Evolutionary conservation across 2,888 invertebrate genomes (phyloP), one percentile per base, ranked within the genome.

Genomic region (Drepana falcataria): DNA sequence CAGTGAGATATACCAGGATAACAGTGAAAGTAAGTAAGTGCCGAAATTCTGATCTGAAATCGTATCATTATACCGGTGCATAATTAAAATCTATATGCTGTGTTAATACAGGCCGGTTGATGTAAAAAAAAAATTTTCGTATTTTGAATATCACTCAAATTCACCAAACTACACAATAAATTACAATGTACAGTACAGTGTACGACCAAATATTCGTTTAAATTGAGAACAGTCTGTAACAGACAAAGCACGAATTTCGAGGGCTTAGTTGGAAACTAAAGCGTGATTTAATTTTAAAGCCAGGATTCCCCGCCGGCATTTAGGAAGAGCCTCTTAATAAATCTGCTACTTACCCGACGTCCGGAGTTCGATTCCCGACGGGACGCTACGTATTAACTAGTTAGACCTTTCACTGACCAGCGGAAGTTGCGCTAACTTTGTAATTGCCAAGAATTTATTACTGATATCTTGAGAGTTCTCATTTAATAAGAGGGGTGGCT

Each of bases 261-360:
- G 74, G 75, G 81, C 81, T 88, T 85, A 85, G 81, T 79, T 74
- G 59, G 63, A 73, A 83, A 84, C 83, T 80, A 81, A 83, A 76
- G 71, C 83, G 71, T 82, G 87, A 85, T 86, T 89, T 86, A 87
- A 88, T 85, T 87, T 85, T 81, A 86, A 84, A 82, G 73, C 82
- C 74, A 68, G 68, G 68, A 70, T 78, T 60, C 65, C 72, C 77
- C 68, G 69, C 63, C 68, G 73, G 78, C 73, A 71, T 77, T 79
- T 78, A 76, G 78, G 79, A 79, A 77, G 81, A 82, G 79, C 82
- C 88, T 84, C 83, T 86, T 81, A 88, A 90, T 89, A 90, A 89
- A 89, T 87, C 86, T 85, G 80, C 79, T 82, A 79, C 83, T 86
- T 86, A 82, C 69, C 75, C 68, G 59, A 66, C 77, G 80, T 79